Conservation (phyloP, 2,113 vertebrate species). For the Phoenicopterus ruber region DNA sequence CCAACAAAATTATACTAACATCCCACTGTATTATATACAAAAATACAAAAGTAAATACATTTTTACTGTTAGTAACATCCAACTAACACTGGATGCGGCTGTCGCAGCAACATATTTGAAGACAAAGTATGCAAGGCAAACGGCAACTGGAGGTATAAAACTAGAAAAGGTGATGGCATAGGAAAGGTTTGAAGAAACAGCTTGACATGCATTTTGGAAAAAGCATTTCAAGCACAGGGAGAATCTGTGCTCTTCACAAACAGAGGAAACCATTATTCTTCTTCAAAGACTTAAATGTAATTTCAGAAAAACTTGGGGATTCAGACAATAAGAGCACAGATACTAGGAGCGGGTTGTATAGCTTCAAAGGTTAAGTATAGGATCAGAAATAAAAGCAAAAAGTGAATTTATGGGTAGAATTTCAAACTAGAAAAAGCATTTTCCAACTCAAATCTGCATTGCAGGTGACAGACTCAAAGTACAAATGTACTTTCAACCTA, state of each 20-base stretch:
- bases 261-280: neutral
- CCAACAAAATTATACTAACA: neutral
- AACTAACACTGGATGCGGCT: neutral
- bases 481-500: neutral
- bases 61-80: neutral
- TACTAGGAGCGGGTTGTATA: neutral
- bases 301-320: neutral
- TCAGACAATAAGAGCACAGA: neutral
- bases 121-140: neutral
- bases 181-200: neutral
- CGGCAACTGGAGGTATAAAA: neutral
- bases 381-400: conserved; percentile 9
- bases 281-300: neutral
- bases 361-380: neutral
- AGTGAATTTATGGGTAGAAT: neutral
- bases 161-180: neutral
- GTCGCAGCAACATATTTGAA: neutral
- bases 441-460: neutral
- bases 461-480: neutral
- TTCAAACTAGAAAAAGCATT: neutral
- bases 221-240: neutral
- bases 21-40: neutral
- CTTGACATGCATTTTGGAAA: neutral
- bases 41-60: neutral
- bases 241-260: neutral